Base-by-base conservation (phyloP, 37 sponge, comb jelly and placozoan species). In the Lycopodina hypogea region DNA sequence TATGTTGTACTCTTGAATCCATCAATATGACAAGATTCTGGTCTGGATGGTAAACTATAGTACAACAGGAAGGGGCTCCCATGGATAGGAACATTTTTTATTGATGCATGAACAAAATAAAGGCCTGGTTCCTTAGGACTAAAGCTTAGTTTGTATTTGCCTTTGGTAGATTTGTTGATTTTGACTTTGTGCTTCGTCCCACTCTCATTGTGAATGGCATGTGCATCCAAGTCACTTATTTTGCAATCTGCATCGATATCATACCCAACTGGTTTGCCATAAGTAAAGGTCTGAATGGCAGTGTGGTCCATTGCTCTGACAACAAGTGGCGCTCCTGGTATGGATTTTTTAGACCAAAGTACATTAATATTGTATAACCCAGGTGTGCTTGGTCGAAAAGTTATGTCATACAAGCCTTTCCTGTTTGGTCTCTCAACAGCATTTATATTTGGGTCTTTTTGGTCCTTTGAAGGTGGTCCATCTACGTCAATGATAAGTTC, bases 1-100 rank as follows among this genome's bases (percentile, higher is more conserved):
- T 68, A 80, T 62, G 52, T 48, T 29, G 30, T 63, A 21, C 57
- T 60, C 1, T 41, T 79, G 2, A 80, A 33, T 0, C 79, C 73
- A 3, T 15, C 23, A 26, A 89, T 69, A 34, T 18, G 75, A 28
- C 77, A 75, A 19, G 58, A 33, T 15, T 65, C 62, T 0, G 85
- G 68, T 42, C 75, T 61, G 19, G 83, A 68, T 56, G 83, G 83
- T 22, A 8, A 19, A 37, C n/a, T 56, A 17, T 79, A 78, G 28
- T 59, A 30, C 11, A 86, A 17, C 0, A 56, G 2, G n/a, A 86
- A 76, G 15, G 94, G 94, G 71, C 88, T 86, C 0, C 78, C 67
- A 22, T 76, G 63, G 1, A 86, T 19, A 38, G 82, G 84, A 28
- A 69, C 42, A 34, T 83, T n/a, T 24, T 59, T 68, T 42, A 62